A percentile compares a stretch with the other conserved stretches of the same genome.
Conservation (phyloP, 2,113 vertebrate genomes). For the Oryctolagus cuniculus region DNA sequence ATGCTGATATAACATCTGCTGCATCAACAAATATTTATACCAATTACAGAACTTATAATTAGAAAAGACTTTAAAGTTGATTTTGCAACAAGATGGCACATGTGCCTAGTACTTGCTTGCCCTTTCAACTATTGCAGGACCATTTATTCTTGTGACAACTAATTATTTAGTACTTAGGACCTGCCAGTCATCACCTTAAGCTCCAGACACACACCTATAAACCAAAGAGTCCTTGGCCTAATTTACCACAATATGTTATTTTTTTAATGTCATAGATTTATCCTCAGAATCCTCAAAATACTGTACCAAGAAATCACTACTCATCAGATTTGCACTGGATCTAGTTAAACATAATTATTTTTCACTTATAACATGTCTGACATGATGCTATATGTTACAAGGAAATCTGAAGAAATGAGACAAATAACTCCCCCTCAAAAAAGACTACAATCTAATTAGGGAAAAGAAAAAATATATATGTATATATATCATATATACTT, state of each 20-base stretch:
- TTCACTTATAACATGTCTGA: neutral
- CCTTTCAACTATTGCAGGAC: neutral
- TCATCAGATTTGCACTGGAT: neutral
- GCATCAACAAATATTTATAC: constrained; percentile 28
- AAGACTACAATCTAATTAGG: neutral
- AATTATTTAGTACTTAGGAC: constrained; percentile 17
- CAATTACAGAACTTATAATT: constrained; percentile 23
- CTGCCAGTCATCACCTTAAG: neutral
- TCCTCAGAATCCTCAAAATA: constrained; percentile 15
- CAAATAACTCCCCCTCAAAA: neutral
- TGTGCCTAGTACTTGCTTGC: neutral
- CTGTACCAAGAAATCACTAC: neutral
- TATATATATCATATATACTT: too few species aligned
- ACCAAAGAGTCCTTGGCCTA: neutral
- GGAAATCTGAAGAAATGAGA: constrained; percentile 32
- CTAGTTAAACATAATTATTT: neutral
- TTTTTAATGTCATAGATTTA: neutral
- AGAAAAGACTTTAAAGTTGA: neutral
- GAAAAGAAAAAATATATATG: neutral
- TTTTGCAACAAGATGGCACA: neutral
- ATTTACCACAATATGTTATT: neutral
- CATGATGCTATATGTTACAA: neutral
- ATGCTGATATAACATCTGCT: neutral
- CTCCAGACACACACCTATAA: neutral
- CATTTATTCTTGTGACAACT: constrained; percentile 5